Percentiles rank a stretch among this genome's conserved stretches.
Conservation (phyloP, 2,888 invertebrate genomes). For the Cheilosia impressa region DNA sequence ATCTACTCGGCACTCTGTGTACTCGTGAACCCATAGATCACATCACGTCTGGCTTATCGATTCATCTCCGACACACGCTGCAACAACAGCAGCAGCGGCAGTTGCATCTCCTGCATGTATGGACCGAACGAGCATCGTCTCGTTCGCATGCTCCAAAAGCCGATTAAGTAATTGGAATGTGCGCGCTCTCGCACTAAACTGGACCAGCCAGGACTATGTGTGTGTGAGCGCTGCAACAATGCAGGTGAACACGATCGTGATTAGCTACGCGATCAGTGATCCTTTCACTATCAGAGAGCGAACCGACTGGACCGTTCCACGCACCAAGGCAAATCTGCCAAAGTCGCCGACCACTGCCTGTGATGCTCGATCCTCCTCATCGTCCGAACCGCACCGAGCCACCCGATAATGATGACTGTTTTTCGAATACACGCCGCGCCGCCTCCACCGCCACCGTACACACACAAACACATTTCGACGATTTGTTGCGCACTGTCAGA, state of each 20-base stretch:
- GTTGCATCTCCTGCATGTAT: conserved; percentile 18
- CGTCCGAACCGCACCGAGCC: conserved; percentile 37
- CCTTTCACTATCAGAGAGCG: conserved; percentile 62
- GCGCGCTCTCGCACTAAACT: conserved; percentile 52
- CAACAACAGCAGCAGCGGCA: conserved; percentile 49
- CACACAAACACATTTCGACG: conserved; percentile 67
- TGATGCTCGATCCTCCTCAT: conserved; percentile 35
- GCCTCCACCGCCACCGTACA: conserved; percentile 2
- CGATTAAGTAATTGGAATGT: conserved; percentile 75
- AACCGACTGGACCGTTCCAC: conserved; percentile 43
- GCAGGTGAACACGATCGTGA: conserved; percentile 74
- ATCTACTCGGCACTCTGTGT: conserved; percentile 56
- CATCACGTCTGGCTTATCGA: conserved; percentile 74
- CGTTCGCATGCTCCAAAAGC: conserved; percentile 56
- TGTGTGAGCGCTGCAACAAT: conserved; percentile 58
- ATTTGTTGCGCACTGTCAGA: conserved; percentile 76
- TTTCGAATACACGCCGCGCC: conserved; percentile 21
- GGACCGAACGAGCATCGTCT: conserved; percentile 27
- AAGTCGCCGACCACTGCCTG: conserved; percentile 21
- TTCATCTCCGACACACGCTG: conserved; percentile 73
- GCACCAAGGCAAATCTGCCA: conserved; percentile 46
- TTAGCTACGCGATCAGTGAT: conserved; percentile 73
- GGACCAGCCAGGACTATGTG: not conserved
- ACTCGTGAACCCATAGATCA: conserved; percentile 75
- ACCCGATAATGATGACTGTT: conserved; percentile 66